Base-by-base conservation (phyloP, 64 coral and sea anemone species). In the Acropora yongei region DNA sequence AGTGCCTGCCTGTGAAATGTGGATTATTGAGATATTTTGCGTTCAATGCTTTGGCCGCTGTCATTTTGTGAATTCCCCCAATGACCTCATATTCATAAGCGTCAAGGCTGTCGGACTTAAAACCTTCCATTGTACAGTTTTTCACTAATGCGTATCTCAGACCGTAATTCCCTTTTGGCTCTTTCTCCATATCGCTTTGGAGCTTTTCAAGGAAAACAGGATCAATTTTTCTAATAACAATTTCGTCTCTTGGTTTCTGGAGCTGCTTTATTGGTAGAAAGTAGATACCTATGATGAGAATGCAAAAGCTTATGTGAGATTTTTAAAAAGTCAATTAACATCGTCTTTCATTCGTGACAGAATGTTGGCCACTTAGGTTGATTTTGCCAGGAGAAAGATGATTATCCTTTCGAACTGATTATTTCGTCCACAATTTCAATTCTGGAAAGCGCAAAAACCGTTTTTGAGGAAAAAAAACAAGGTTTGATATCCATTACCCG, bases 151-250 rank as follows among this genome's bases (percentile, higher is more conserved):
- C 79, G 47, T 82, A 82, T 16, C 49, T 19, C 16, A 60, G 79
- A 19, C 58, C 79, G 47, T 82, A 82, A 82, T 82, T 82, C 18
- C 79, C 79, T 82, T 49, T n/a, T 82, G 48, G 49, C 20, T 82
- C 48, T 53, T 19, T 82, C 58, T 82, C 79, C 2, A 82, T 82
- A 57, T 60, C 58, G 17, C 47, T 60, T 57, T 57, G 58, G 48
- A 82, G 58, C 41, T 49, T 60, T 57, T 49, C 3, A 82, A 82
- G 48, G 39, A 82, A 82, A 67, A 3, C 6, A 14, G 3, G 63
- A 67, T 67, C 63, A 67, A 67, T 67, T 67, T 67, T 67, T 12
- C 63, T 67, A 3, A 67, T 67, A 18, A 67, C 10, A 13, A 67
- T 67, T 67, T 67, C 63, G 0, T 67, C 63, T 13, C 63, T 67